Evolutionary conservation across 2,113 vertebrate genomes (phyloP).

Genomic region (Stigmatopora argus): DNA sequence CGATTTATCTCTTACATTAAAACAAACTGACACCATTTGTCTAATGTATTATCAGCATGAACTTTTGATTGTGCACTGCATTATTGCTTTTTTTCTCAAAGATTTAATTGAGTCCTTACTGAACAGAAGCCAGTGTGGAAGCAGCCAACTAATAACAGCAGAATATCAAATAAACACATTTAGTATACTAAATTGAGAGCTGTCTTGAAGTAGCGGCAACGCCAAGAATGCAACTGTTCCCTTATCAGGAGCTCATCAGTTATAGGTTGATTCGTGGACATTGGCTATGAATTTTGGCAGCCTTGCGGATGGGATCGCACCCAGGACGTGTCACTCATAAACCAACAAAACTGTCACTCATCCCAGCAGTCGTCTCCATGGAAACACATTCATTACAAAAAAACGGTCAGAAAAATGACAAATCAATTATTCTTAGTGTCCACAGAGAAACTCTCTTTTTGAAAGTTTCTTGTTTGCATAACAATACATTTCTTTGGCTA

Average conservation of each 20-base stretch:
- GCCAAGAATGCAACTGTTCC: conserved; percentile 11
- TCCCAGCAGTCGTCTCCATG: conserved; percentile 48
- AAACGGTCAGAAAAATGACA: neutral
- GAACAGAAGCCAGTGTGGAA: conserved; percentile 26
- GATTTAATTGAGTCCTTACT: conserved; percentile 26
- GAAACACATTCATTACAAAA: conserved; percentile 43
- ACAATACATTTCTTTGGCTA: too few species aligned
- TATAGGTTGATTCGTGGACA: conserved; percentile 14
- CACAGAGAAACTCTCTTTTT: neutral
- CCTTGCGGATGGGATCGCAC: conserved; percentile 46
- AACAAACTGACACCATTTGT: conserved; percentile 4
- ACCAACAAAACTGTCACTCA: conserved; percentile 70
- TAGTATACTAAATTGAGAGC: conserved; percentile 18
- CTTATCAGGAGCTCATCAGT: conserved; percentile 22
- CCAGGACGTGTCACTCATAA: conserved; percentile 57
- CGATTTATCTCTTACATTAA: neutral
- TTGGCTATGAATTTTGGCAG: conserved; percentile 47
- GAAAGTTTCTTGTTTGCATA: too few species aligned
- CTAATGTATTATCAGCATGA: conserved; percentile 4
- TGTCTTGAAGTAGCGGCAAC: conserved; percentile 16
- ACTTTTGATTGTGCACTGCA: conserved; percentile 17
- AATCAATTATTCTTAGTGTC: neutral
- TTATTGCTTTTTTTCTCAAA: conserved; percentile 11
- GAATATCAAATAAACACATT: conserved; percentile 16
- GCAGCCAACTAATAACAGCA: conserved; percentile 48